Base-by-base conservation (phyloP, 2,888 invertebrate genomes). In the Diplolepis rosae region DNA sequence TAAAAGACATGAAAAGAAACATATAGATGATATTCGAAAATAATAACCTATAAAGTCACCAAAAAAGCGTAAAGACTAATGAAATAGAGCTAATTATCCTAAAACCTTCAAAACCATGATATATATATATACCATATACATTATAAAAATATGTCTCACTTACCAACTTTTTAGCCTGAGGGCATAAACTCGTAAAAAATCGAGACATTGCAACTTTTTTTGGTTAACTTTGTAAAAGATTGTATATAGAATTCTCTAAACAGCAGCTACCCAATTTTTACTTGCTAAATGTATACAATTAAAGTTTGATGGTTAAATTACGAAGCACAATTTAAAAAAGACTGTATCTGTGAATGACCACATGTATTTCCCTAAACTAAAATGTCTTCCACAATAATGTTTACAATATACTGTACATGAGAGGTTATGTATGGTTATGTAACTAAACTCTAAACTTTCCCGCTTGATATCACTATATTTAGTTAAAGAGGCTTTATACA, bases 101-200 rank as follows among this genome's bases (percentile, higher is more conserved):
- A n/a, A n/a, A n/a, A n/a, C n/a, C n/a, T n/a, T n/a, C n/a, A 32
- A 32, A 32, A 32, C 32, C 1, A 32, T 32, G 7, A 9, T 11
- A 32, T 32, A 48, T 18, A 48, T 11, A 15, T 32, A 30, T 61
- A 27, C 28, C n/a, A 27, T 28, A 56, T 15, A 18, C 22, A 56
- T 39, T 13, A 27, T 30, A 13, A 65, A 22, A 35, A 35, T 2
- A 32, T 68, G 32, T 45, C 52, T 30, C 24, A 77, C 82, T 82
- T 74, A 87, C 87, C 79, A 84, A 71, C 69, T 79, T 84, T 66
- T 74, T 79, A 30, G 77, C 75, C 67, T 79, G 82, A 30, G 84
- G 80, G 65, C 78, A 79, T 18, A 86, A 65, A 76, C 78, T 82
- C 39, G 73, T 69, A 13, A 87, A 70, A 28, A 84, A 77, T 75